Evolutionary conservation across 2,888 invertebrate species (phyloP).

Genomic region (Tetragonisca angustula): DNA sequence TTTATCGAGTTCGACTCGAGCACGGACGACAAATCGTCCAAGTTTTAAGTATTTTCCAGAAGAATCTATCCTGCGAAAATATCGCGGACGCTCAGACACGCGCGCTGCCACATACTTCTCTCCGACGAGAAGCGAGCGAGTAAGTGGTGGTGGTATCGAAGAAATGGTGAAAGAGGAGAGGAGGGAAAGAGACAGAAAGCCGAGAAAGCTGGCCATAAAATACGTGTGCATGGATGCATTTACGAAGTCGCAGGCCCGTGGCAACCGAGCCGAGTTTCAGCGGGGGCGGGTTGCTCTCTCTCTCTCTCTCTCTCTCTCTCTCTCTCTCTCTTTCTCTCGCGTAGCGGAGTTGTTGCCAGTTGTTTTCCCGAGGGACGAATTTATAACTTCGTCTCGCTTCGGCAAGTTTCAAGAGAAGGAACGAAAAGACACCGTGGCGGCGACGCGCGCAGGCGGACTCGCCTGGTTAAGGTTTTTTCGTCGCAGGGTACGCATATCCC

Average conservation of each 20-base stretch:
- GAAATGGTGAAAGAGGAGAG: neutral
- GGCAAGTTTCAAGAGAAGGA: conserved; percentile 58
- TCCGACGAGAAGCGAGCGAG: conserved; percentile 12
- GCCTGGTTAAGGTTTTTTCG: conserved; percentile 31
- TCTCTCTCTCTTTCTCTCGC: conserved; percentile 13
- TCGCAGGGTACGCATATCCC: conserved; percentile 17
- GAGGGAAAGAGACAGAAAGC: conserved; percentile 38
- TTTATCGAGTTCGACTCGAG: conserved; percentile 74
- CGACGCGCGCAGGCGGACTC: conserved; percentile 1
- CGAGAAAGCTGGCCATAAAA: conserved; percentile 75
- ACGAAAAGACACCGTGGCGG: conserved; percentile 52
- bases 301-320: neutral
- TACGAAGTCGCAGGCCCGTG: conserved; percentile 66
- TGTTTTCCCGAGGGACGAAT: conserved; percentile 75
- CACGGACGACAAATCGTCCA: conserved; percentile 77
- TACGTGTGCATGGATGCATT: conserved; percentile 80
- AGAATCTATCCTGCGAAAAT: conserved; percentile 76
- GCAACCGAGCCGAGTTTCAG: conserved; percentile 48
- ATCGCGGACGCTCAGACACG: conserved; percentile 53
- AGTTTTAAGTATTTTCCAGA: conserved; percentile 81
- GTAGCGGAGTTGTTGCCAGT: conserved; percentile 62
- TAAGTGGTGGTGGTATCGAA: conserved; percentile 16
- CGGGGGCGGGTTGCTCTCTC: neutral
- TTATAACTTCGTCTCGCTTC: conserved; percentile 69
- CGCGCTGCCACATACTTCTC: neutral